Percentiles rank a stretch among this genome's conserved stretches.
Evolutionary conservation across 37 sponge, comb jelly and placozoan genomes (phyloP).

Genomic region (Ianthella basta): DNA sequence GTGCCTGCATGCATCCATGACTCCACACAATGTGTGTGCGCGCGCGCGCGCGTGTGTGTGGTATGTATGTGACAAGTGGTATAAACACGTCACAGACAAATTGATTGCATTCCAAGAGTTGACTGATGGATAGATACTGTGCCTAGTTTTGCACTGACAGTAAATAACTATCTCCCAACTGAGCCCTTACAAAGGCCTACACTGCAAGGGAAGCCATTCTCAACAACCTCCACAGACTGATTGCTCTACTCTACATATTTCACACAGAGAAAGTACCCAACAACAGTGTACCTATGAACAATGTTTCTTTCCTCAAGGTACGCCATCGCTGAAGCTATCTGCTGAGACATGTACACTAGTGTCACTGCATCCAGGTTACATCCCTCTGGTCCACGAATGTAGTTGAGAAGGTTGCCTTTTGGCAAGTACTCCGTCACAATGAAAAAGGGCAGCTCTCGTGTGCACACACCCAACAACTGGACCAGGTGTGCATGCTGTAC

Average conservation of each 20-base stretch:
- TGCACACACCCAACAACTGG: conserved; percentile 95
- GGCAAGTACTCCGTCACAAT: conserved; percentile 98
- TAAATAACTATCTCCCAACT: too few relatives aligned
- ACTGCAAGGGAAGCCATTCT: too few relatives aligned
- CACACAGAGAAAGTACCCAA: too few relatives aligned
- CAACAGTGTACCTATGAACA: conserved; percentile 95
- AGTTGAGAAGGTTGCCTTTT: conserved; percentile 93
- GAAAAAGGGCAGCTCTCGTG: conserved; percentile 91
- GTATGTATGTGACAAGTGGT: conserved; percentile 6
- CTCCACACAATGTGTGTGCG: neutral
- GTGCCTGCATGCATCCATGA: neutral
- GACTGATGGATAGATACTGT: too few relatives aligned
- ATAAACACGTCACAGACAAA: neutral
- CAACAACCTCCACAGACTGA: too few relatives aligned
- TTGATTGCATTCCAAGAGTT: too few relatives aligned
- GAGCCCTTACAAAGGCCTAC: too few relatives aligned
- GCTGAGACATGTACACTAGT: conserved; percentile 92
- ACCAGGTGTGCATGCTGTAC: conserved; percentile 91
- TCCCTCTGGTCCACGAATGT: conserved; percentile 79
- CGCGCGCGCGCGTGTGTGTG: too few relatives aligned
- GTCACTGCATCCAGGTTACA: conserved; percentile 72
- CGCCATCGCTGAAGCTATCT: conserved; percentile 94
- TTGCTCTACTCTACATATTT: too few relatives aligned
- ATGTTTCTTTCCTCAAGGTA: conserved; percentile 89
- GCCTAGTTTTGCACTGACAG: too few relatives aligned